phyloP scores from a whole-genome alignment of 2,888 invertebrate genomes.

The Hoplodrina blanda region DNA sequence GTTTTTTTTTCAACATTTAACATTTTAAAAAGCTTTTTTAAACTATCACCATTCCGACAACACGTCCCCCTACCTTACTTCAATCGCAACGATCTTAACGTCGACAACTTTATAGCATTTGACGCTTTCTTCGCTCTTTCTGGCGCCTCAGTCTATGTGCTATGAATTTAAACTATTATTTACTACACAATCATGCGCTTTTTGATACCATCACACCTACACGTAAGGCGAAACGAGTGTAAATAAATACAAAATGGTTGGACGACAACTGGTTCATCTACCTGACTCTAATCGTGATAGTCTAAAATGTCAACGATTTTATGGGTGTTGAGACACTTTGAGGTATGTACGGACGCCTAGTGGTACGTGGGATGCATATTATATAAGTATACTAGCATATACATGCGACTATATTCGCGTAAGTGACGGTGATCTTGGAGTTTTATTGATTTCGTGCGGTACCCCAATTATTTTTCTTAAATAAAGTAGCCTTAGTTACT shows the following conservation, averaged over 20 bases:
- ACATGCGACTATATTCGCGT: too few species aligned
- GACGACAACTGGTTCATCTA: conserved; percentile 53
- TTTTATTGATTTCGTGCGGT: too few species aligned
- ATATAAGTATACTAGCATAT: conserved; percentile 2
- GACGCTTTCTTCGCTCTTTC: conserved; percentile 48
- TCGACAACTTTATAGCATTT: conserved; percentile 41
- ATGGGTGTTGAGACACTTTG: conserved; percentile 57
- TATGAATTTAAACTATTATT: conserved; percentile 57
- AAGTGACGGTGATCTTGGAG: too few species aligned
- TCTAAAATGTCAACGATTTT: conserved; percentile 69
- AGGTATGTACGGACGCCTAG: conserved; percentile 38
- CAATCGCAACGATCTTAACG: conserved; percentile 30
- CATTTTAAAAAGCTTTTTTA: background rate
- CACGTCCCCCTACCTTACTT: conserved; percentile 11
- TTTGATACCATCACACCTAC: conserved; percentile 42
- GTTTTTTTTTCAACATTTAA: background rate
- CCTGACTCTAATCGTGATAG: conserved; percentile 61
- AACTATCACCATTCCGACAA: conserved; percentile 5
- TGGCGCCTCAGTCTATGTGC: conserved; percentile 49
- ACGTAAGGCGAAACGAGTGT: conserved; percentile 51
- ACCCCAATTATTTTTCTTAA: too few species aligned
- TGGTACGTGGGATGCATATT: conserved; percentile 51
- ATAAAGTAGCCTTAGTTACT: too few species aligned
- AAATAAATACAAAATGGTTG: conserved; percentile 43
- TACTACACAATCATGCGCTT: conserved; percentile 12